Evolutionary conservation across 2,888 invertebrate species (phyloP).

Genomic region (Willowsia nigromaculata): DNA sequence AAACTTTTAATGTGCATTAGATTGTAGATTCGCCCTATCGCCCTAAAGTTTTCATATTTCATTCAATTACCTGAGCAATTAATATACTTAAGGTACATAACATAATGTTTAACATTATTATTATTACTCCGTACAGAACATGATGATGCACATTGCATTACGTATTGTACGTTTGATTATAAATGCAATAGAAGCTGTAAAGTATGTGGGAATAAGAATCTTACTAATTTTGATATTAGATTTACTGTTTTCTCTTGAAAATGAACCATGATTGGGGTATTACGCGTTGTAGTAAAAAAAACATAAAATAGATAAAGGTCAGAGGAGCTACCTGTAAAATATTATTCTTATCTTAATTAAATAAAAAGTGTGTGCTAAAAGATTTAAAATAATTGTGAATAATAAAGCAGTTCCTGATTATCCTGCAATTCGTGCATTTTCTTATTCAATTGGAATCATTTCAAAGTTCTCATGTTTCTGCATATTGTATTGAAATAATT

Average conservation of each 20-base stretch:
- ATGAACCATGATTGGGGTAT: neutral
- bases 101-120: constrained; percentile 10
- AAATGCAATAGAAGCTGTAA: neutral
- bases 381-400: constrained; percentile 6
- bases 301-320: neutral
- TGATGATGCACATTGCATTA: neutral
- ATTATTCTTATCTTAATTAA: neutral
- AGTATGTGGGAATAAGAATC: neutral
- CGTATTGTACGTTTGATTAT: neutral
- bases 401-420: constrained; percentile 18
- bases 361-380: constrained; percentile 46
- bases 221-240: neutral
- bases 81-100: too few species aligned
- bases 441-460: neutral
- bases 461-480: neutral
- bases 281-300: neutral
- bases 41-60: constrained; percentile 32
- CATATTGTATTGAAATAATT: too few species aligned
- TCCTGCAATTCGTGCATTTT: neutral
- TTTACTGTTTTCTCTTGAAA: neutral
- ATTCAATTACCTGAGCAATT: constrained; percentile 51
- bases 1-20: neutral
- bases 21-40: neutral
- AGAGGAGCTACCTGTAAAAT: constrained; percentile 11
- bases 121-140: neutral